Conservation (phyloP, 2,113 vertebrate species). For the Chlamydotis undulata region DNA sequence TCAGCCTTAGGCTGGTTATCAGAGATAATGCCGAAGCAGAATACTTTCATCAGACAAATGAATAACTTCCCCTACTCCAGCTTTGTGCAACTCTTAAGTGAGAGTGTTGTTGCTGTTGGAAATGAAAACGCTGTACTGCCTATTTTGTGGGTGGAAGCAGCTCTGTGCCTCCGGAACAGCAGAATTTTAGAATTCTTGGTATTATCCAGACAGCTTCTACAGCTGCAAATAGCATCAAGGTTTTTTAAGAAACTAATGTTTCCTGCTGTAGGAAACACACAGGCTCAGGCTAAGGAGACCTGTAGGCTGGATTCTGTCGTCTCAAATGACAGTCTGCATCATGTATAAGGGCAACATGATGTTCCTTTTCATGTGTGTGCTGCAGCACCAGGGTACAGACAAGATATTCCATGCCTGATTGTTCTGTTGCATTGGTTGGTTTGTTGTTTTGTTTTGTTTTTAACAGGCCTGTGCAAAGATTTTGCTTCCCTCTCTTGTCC, state of each 20-base stretch:
- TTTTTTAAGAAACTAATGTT: constrained; percentile 4
- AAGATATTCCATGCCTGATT: not conserved
- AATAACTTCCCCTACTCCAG: not conserved
- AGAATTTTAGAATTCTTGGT: constrained; percentile 5
- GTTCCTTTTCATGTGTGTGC: not conserved
- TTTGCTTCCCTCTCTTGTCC: constrained; percentile 5
- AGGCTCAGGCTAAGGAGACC: not conserved
- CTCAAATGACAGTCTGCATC: not conserved
- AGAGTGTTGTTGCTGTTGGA: not conserved
- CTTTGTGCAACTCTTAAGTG: not conserved
- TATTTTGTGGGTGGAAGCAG: not conserved
- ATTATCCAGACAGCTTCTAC: not conserved
- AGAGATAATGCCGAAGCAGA: not conserved
- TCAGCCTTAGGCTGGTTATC: not conserved
- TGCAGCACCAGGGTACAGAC: not conserved
- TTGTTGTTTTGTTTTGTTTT: not conserved
- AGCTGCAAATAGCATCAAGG: constrained; percentile 17
- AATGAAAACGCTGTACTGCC: not conserved
- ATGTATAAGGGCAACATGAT: not conserved
- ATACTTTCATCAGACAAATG: not conserved
- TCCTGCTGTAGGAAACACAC: not conserved
- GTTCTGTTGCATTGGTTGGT: not conserved
- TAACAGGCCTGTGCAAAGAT: constrained; percentile 46
- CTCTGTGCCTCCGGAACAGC: not conserved
- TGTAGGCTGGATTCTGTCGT: not conserved